phyloP scores from a whole-genome alignment of 2,888 invertebrate genomes.

The Tenthredo notha region DNA sequence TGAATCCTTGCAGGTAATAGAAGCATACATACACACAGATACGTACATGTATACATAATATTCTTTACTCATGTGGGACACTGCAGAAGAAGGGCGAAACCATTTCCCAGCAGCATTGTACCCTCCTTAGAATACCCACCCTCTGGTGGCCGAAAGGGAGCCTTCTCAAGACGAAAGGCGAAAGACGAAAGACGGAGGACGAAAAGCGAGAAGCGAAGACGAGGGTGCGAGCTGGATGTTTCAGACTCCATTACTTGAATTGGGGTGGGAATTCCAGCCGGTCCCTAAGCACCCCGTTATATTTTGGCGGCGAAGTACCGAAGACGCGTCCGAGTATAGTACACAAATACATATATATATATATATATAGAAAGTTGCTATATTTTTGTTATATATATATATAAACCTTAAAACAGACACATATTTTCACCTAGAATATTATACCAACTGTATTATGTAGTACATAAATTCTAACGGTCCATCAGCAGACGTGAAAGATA shows the following conservation, averaged over 20 bases:
- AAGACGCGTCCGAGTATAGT: slow-evolving; percentile 34
- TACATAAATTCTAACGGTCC: slow-evolving; percentile 10
- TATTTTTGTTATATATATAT: background rate
- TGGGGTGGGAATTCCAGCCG: slow-evolving; percentile 73
- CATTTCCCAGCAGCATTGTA: background rate
- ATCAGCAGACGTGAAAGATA: slow-evolving; percentile 11
- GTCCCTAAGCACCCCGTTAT: slow-evolving; percentile 73
- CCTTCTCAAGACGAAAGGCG: background rate
- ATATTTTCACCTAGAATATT: background rate
- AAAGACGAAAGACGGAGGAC: slow-evolving; percentile 14
- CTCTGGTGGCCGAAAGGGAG: slow-evolving; percentile 11
- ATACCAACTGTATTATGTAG: background rate
- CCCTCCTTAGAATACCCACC: background rate
- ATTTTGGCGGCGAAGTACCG: slow-evolving; percentile 64
- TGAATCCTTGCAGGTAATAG: background rate
- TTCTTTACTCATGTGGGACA: background rate
- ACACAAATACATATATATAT: slow-evolving; percentile 19
- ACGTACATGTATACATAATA: background rate
- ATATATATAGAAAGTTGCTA: background rate
- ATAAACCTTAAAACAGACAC: slow-evolving; percentile 20
- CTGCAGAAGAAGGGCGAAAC: background rate
- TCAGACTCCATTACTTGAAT: slow-evolving; percentile 76
- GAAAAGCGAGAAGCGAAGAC: slow-evolving; percentile 42
- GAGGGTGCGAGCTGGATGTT: slow-evolving; percentile 69
- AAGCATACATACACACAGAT: background rate